Evolutionary conservation across 1,140 invertebrate genomes (phyloP).

Genomic region (Neodiprion fabricii): DNA sequence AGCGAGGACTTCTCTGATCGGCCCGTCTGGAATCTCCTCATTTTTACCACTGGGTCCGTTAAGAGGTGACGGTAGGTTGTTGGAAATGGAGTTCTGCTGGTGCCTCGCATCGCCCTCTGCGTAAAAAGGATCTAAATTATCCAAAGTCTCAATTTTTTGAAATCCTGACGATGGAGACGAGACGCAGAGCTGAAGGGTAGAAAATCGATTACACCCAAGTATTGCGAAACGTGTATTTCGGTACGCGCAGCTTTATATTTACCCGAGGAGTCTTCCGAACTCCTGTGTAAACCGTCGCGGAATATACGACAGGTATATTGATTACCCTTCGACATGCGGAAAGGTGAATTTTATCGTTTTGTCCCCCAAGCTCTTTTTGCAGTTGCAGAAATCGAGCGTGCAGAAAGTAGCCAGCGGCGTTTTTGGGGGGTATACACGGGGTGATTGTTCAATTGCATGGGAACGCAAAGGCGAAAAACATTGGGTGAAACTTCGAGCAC

Average conservation of each 20-base stretch:
- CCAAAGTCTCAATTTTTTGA: background rate
- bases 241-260: background rate
- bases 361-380: too few relatives aligned
- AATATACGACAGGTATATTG: background rate
- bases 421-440: too few relatives aligned
- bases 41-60: slow-evolving; percentile 36
- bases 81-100: slow-evolving; percentile 43
- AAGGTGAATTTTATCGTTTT: background rate
- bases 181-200: background rate
- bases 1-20: slow-evolving; percentile 67
- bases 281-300: too few relatives aligned
- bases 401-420: too few relatives aligned
- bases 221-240: background rate
- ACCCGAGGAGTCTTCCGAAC: background rate
- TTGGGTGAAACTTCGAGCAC: too few relatives aligned
- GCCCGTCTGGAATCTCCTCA: slow-evolving; percentile 40
- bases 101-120: slow-evolving; percentile 51
- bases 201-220: background rate
- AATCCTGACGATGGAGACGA: background rate
- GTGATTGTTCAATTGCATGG: too few relatives aligned
- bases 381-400: too few relatives aligned
- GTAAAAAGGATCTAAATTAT: slow-evolving; percentile 30
- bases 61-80: slow-evolving; percentile 38
- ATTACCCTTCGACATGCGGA: background rate
- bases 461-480: too few relatives aligned